Percentiles rank a stretch among this genome's conserved stretches.
Conservation (phyloP, 2,113 vertebrate genomes). For the Salvelinus namaycush region DNA sequence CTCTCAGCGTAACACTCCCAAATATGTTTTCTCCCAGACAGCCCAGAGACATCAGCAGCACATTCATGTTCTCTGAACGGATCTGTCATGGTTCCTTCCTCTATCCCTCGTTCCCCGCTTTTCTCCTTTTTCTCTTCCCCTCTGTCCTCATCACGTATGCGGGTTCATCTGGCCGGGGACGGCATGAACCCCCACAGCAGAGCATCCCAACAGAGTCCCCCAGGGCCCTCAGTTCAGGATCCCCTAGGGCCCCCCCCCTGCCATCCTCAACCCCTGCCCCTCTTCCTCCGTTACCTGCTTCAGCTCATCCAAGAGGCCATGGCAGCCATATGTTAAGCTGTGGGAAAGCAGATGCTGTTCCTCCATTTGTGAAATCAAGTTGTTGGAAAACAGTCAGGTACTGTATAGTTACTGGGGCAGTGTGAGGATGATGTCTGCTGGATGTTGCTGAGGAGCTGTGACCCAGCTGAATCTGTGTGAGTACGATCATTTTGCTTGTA, state of each 20-base stretch:
- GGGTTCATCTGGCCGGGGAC: conserved; percentile 77
- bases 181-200: conserved; percentile 56
- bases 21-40: neutral
- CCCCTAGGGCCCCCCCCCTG: conserved; percentile 51
- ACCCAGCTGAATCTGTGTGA: neutral
- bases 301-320: conserved; percentile 78
- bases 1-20: neutral
- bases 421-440: conserved; percentile 23
- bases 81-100: neutral
- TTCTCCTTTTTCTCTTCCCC: no score
- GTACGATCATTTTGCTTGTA: no score
- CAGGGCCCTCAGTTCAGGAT: conserved; percentile 67
- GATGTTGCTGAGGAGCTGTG: neutral
- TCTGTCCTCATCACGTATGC: conserved; percentile 54
- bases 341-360: conserved; percentile 99
- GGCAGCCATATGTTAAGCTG: conserved; percentile 93
- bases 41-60: neutral
- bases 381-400: conserved; percentile 95
- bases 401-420: conserved; percentile 38
- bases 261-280: conserved; percentile 26
- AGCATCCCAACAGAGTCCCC: conserved; percentile 69
- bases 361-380: conserved; percentile 99
- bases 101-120: neutral
- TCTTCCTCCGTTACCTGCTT: conserved; percentile 86
- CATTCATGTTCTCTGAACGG: neutral